Conservation (phyloP, 92 coral and sea anemone species). For the Galaxea fascicularis region DNA sequence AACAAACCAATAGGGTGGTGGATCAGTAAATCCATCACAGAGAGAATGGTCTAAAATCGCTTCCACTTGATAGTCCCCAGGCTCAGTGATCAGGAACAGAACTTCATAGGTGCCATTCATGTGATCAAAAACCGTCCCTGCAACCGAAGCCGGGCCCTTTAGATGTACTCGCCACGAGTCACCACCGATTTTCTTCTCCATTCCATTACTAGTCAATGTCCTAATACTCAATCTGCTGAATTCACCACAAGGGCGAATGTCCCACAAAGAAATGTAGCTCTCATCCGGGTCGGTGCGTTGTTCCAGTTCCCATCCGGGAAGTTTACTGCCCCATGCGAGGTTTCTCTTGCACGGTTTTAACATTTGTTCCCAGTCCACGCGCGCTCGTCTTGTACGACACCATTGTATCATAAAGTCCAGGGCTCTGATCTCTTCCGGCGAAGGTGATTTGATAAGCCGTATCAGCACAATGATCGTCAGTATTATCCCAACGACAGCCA, state of each 20-base stretch:
- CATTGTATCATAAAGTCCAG: slow-evolving; percentile 78
- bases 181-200: slow-evolving; percentile 79
- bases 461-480: slow-evolving; percentile 10
- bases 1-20: slow-evolving; percentile 85
- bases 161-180: slow-evolving; percentile 93
- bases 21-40: slow-evolving; percentile 82
- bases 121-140: slow-evolving; percentile 88
- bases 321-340: slow-evolving; percentile 69
- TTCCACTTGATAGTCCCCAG: slow-evolving; percentile 76
- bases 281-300: slow-evolving; percentile 76
- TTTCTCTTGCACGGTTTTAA: slow-evolving; percentile 83
- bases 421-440: slow-evolving; percentile 21
- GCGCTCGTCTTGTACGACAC: slow-evolving; percentile 80
- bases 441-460: slow-evolving; percentile 22
- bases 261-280: slow-evolving; percentile 86
- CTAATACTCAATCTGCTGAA: slow-evolving; percentile 84
- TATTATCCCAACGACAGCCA: neutral
- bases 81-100: slow-evolving; percentile 77
- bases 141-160: slow-evolving; percentile 86
- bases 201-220: slow-evolving; percentile 68
- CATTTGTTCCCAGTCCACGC: slow-evolving; percentile 91
- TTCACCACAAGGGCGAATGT: slow-evolving; percentile 91
- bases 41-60: slow-evolving; percentile 82
- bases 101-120: slow-evolving; percentile 91
- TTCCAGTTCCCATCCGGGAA: slow-evolving; percentile 66